Evolutionary conservation across 2,888 invertebrate genomes (phyloP).

Genomic region (Tricholauxania praeusta): DNA sequence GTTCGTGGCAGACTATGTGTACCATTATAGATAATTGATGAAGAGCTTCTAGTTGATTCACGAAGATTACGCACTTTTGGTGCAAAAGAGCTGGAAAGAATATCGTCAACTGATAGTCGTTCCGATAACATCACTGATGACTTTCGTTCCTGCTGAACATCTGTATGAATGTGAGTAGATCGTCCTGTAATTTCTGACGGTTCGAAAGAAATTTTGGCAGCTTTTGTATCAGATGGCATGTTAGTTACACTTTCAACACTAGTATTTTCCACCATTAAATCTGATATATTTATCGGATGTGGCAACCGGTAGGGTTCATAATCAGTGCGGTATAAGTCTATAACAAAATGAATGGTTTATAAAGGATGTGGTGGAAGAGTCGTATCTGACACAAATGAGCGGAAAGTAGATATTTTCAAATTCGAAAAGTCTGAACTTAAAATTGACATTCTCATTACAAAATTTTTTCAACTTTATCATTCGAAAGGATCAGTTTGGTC

Average conservation of each 20-base stretch:
- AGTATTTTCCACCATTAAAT: conserved; percentile 59
- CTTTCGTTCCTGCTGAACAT: background rate
- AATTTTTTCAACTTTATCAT: too few relatives aligned
- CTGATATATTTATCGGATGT: conserved; percentile 60
- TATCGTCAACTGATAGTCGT: conserved; percentile 61
- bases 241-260: conserved; percentile 59
- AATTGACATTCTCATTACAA: too few relatives aligned
- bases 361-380: too few relatives aligned
- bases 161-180: conserved; percentile 54
- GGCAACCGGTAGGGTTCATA: conserved; percentile 52
- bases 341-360: background rate
- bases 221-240: conserved; percentile 43
- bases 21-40: conserved; percentile 45
- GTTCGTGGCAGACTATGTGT: conserved; percentile 60
- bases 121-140: background rate
- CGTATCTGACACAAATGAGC: too few relatives aligned
- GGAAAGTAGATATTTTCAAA: too few relatives aligned
- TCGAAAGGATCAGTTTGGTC: too few relatives aligned
- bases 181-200: conserved; percentile 65
- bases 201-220: conserved; percentile 61
- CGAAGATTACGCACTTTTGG: conserved; percentile 59
- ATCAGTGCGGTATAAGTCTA: conserved; percentile 46
- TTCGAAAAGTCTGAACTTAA: too few relatives aligned
- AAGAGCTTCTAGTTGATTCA: conserved; percentile 43
- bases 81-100: conserved; percentile 62